Evolutionary conservation across 2,797 vertebrate genomes (phyloP).

Genomic region (Hafferia zeledoni): DNA sequence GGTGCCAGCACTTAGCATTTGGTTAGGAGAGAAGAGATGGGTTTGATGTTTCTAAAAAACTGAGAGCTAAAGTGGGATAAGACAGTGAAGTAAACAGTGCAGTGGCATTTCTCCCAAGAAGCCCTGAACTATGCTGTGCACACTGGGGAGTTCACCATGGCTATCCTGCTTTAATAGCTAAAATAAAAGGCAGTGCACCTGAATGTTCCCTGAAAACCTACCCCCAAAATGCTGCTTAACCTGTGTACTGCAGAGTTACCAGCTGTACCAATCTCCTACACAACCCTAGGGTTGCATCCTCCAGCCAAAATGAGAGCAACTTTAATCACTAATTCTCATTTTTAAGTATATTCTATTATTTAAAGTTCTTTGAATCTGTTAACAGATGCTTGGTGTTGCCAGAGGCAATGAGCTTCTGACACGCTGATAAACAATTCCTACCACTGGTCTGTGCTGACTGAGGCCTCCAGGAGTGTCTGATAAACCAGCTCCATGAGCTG

Average conservation of each 20-base stretch:
- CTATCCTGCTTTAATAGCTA: neutral
- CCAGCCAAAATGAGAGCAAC: neutral
- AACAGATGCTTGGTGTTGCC: neutral
- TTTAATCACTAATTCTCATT: accelerated
- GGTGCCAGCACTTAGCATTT: neutral
- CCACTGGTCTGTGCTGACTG: constrained; percentile 89
- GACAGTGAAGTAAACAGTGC: accelerated
- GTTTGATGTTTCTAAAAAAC: neutral
- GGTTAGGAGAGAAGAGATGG: neutral
- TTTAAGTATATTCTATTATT: neutral
- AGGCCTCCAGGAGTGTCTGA: constrained; percentile 88
- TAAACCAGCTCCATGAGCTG: constrained; percentile 91
- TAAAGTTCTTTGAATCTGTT: neutral
- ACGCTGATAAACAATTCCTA: constrained; percentile 32
- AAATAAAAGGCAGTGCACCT: neutral
- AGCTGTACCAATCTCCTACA: neutral
- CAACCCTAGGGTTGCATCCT: neutral
- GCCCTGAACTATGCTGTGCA: accelerated
- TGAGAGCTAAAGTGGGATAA: accelerated
- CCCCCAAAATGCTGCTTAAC: neutral
- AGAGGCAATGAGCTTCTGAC: neutral
- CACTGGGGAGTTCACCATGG: accelerated
- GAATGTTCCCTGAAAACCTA: neutral
- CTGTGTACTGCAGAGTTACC: neutral
- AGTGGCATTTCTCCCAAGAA: neutral